Conservation (phyloP, 2,113 vertebrate genomes). For the Tonatia bakeri region DNA sequence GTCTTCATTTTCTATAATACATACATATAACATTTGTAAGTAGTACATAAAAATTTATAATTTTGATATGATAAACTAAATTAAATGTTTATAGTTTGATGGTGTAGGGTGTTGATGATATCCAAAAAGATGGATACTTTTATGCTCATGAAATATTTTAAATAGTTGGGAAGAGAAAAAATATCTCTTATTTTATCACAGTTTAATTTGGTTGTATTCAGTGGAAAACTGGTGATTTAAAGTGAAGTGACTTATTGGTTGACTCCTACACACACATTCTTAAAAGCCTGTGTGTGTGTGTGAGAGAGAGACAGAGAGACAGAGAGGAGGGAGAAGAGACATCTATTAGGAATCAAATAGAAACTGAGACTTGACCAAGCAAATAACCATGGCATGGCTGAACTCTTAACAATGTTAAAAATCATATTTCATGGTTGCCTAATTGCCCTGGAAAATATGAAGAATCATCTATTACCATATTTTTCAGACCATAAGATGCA, state of each 20-base stretch:
- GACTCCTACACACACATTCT: not conserved
- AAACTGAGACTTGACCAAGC: not conserved
- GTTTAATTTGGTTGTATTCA: conserved; percentile 10
- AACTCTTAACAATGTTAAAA: not conserved
- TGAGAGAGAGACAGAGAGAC: too few species aligned
- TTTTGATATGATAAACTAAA: not conserved
- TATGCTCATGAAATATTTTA: not conserved
- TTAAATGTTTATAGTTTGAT: not conserved
- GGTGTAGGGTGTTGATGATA: not conserved
- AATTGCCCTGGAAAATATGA: not conserved
- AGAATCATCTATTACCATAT: not conserved
- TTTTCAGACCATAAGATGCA: too few species aligned
- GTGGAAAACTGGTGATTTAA: not conserved
- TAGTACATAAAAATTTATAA: not conserved
- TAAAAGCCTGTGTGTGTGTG: not conserved
- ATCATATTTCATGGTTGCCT: not conserved
- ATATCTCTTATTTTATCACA: not conserved
- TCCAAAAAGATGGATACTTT: not conserved
- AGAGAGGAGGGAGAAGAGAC: too few species aligned
- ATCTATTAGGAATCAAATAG: not conserved
- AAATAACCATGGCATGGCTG: not conserved
- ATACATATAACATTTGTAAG: not conserved
- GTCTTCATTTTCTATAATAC: not conserved
- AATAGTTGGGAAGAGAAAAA: not conserved
- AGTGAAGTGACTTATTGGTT: not conserved